phyloP scores from a whole-genome alignment of 2,888 invertebrate species.

The Adelognathus sp. region DNA sequence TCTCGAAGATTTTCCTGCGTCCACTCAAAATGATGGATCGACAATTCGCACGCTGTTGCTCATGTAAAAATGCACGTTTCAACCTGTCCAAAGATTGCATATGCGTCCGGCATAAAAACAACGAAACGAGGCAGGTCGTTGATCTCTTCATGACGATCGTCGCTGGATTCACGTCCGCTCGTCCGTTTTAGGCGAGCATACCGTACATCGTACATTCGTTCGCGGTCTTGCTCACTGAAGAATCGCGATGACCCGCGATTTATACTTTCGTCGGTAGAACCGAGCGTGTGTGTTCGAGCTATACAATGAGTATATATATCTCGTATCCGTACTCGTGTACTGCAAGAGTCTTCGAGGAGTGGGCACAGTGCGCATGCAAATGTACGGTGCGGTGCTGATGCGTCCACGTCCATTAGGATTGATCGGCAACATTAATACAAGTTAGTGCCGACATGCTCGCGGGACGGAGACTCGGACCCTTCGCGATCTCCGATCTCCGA shows the following conservation, averaged over 20 bases:
- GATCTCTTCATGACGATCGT: constrained; percentile 31
- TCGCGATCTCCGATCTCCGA: constrained; percentile 69
- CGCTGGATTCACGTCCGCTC: constrained; percentile 1
- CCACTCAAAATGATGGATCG: no score
- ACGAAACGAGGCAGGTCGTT: constrained; percentile 1
- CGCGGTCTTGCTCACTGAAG: constrained; percentile 62
- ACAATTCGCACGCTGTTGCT: no score
- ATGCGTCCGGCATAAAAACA: not conserved
- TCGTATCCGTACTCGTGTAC: not conserved
- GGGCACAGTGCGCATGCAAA: constrained; percentile 59
- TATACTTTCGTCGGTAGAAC: constrained; percentile 61
- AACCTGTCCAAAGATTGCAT: no score
- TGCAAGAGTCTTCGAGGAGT: constrained; percentile 7
- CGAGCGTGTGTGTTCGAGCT: constrained; percentile 5
- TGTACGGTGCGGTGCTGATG: constrained; percentile 73
- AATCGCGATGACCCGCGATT: constrained; percentile 72
- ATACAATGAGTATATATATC: not conserved
- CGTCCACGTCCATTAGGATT: constrained; percentile 79
- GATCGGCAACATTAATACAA: constrained; percentile 80
- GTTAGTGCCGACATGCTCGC: constrained; percentile 79
- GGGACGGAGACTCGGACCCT: constrained; percentile 63
- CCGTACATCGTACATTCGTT: constrained; percentile 26
- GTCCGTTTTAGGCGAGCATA: constrained; percentile 10
- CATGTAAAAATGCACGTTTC: no score
- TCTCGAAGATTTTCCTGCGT: not conserved